Percentiles rank a stretch among this genome's conserved stretches.
Conservation (phyloP, 1,140 invertebrate species). For the Drosophila chauvacae region DNA sequence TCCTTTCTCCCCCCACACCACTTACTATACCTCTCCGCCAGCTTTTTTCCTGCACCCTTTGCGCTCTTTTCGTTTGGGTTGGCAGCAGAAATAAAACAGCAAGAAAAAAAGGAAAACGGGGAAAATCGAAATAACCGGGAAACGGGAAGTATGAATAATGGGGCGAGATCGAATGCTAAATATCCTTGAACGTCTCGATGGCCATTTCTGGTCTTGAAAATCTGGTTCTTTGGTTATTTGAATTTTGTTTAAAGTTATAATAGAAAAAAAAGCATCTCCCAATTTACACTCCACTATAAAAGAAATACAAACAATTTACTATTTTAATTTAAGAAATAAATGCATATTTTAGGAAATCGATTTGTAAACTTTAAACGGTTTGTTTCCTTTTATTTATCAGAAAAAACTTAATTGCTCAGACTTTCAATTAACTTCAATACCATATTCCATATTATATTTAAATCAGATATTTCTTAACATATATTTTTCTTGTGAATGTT, state of each 20-base stretch:
- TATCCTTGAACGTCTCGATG: background rate
- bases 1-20: slow-evolving; percentile 7
- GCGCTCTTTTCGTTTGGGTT: slow-evolving; percentile 66
- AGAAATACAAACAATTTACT: too few relatives aligned
- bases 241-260: background rate
- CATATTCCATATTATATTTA: too few relatives aligned
- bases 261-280: background rate
- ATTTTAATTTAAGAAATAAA: too few relatives aligned
- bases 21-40: slow-evolving; percentile 5
- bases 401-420: background rate
- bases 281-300: too few relatives aligned
- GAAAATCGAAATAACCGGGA: slow-evolving; percentile 30
- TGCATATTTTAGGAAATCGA: too few relatives aligned
- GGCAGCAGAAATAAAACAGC: slow-evolving; percentile 47
- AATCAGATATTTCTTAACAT: too few relatives aligned
- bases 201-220: background rate
- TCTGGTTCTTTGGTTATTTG: background rate
- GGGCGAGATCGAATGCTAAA: slow-evolving; percentile 21
- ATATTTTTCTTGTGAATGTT: background rate
- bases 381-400: background rate
- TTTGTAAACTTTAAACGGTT: background rate
- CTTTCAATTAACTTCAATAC: background rate
- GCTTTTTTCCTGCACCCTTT: slow-evolving; percentile 58
- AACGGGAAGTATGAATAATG: slow-evolving; percentile 15
- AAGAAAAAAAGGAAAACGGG: slow-evolving; percentile 9